phyloP scores from a whole-genome alignment of 2,888 invertebrate genomes.

The Ferrisia virgata region DNA sequence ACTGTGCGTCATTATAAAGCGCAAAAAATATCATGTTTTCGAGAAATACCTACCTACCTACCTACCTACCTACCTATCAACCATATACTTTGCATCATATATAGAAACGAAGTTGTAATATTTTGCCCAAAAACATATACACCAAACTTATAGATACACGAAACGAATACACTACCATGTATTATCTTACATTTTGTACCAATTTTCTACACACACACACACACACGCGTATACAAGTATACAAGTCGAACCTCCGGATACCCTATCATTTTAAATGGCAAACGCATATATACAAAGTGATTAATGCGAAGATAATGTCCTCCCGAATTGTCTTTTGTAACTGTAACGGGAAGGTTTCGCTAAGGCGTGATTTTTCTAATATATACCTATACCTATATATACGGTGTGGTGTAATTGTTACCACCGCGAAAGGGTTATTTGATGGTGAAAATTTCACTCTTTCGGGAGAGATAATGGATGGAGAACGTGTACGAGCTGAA shows the following conservation, averaged over 20 bases:
- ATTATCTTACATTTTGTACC: constrained; percentile 9
- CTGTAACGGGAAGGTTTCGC: neutral
- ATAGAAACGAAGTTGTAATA: neutral
- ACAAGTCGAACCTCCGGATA: constrained; percentile 18
- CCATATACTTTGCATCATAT: neutral
- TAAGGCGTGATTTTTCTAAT: neutral
- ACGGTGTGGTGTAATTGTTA: neutral
- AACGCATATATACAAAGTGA: neutral
- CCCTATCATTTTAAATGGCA: neutral
- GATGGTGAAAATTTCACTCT: neutral
- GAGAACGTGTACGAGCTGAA: neutral
- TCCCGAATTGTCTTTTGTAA: neutral
- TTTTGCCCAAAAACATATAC: neutral
- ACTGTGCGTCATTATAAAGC: neutral
- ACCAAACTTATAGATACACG: neutral
- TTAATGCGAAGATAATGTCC: constrained; percentile 18
- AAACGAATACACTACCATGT: no score
- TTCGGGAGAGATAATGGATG: neutral
- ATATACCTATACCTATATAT: no score
- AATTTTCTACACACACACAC: no score
- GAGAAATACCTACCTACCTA: no score
- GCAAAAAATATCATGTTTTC: constrained; percentile 12
- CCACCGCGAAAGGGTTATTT: neutral
- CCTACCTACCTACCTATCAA: no score
- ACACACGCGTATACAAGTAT: no score